Percentiles rank a stretch among this genome's conserved stretches.
These are phyloP conservation scores for Seladonia tumulorum DNA, from an alignment of 2,888 invertebrate genomes.

Conservation along the genomic window DNA sequence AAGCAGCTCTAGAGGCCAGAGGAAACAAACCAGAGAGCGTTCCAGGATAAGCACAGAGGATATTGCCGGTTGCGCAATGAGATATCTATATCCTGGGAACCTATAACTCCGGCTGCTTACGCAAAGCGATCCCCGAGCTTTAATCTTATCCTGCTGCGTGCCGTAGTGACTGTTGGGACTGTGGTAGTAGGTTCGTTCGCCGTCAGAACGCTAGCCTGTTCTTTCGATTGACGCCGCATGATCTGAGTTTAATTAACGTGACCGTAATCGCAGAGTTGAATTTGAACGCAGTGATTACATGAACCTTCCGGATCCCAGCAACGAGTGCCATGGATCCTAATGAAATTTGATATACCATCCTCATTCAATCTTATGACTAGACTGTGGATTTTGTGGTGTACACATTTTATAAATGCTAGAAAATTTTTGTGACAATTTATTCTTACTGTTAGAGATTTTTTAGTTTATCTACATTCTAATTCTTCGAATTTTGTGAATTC, in stretches of 20 bases:
- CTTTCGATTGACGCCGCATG: background rate
- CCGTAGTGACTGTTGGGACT: background rate
- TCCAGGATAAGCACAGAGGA: background rate
- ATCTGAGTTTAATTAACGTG: background rate
- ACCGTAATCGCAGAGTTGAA: background rate
- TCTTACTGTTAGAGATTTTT: too few relatives aligned
- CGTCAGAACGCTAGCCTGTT: background rate
- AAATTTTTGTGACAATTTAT: too few relatives aligned
- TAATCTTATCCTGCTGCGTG: slow-evolving; percentile 12
- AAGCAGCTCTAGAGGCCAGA: slow-evolving; percentile 4
- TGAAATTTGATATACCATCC: too few relatives aligned
- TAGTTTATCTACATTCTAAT: too few relatives aligned
- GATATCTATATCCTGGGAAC: background rate
- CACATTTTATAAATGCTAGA: too few relatives aligned
- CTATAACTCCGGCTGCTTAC: background rate
- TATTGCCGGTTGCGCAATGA: slow-evolving; percentile 20
- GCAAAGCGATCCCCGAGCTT: slow-evolving; percentile 21
- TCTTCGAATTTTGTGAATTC: too few relatives aligned
- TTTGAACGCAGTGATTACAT: background rate
- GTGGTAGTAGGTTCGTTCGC: background rate
- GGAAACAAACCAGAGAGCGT: slow-evolving; percentile 7
- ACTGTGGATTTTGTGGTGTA: too few relatives aligned
- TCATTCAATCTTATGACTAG: too few relatives aligned
- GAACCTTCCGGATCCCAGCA: background rate
- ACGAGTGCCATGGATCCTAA: too few relatives aligned